Evolutionary conservation across 2,888 invertebrate genomes (phyloP), one percentile per base, ranked within the genome.

Genomic region (Magallana nippona): DNA sequence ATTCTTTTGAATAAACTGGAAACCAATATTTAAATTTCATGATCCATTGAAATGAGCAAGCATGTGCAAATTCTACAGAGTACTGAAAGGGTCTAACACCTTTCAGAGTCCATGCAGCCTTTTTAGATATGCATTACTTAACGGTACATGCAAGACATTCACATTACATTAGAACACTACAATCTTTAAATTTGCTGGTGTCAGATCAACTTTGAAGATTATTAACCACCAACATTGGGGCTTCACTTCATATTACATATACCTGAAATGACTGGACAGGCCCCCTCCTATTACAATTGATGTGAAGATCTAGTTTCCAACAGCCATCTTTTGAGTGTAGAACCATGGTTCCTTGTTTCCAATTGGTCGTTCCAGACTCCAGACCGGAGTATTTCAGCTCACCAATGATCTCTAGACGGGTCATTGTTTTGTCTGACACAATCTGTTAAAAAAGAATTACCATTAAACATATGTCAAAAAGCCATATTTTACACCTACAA

Each of bases 351-450:
- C 89, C 89, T 55, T 80, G 82, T 78, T 86, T 88, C 87, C 88
- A 89, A 17, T 81, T 83, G 1, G 83, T 79, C 11, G 82, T 77
- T 0, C 89, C 88, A n/a, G 56, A 82, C 15, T 44, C 63, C 8
- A 84, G 22, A 1, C 87, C 87, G 2, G 86, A 82, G 77, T 88
- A 89, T 81, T 89, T 88, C 17, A 89, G 86, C 32, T 83, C 82
- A 8, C 89, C 89, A 81, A 56, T 22, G 82, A 80, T 79, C 22
- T 79, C 82, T 8, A 80, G 11, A 27, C 55, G 71, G 19, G 55
- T 11, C n/a, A 55, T 27, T 55, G 57, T 55, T 22, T 78, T n/a
- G 15, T 11, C 32, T 10, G 27, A 78, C n/a, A n/a, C n/a, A 17
- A 60, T 60, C n/a, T 17, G 60, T 60, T n/a, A n/a, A 2, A 60